Conservation (phyloP, 1,140 invertebrate species). For the Orius insidiosus region DNA sequence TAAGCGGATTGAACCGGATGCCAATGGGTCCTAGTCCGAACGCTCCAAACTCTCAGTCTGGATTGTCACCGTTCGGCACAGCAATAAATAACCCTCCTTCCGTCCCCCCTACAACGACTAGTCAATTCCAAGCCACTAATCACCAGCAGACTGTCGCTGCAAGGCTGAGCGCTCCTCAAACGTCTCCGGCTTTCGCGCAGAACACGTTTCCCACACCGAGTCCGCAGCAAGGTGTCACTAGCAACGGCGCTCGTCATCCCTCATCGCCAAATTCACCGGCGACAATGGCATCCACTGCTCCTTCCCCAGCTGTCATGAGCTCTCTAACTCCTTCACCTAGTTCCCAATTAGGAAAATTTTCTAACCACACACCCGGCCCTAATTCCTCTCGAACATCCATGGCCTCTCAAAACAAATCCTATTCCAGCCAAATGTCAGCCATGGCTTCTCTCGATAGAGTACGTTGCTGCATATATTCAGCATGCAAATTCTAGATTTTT, state of each 20-base stretch:
- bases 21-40: conserved; percentile 37
- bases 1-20: conserved; percentile 8
- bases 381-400: conserved; percentile 4
- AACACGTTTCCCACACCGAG: conserved; percentile 21
- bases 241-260: conserved; percentile 17
- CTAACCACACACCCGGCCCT: conserved; percentile 5
- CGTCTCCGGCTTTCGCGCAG: conserved; percentile 19
- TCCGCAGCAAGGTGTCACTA: conserved; percentile 23
- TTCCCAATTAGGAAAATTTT: conserved; percentile 5
- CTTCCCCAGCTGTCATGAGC: conserved; percentile 6
- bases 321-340: conserved; percentile 4
- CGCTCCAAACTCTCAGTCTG: conserved; percentile 9
- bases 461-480: not conserved
- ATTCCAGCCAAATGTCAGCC: conserved; percentile 52
- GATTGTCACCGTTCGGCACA: conserved; percentile 13
- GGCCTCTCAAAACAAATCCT: conserved; percentile 25
- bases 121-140: conserved; percentile 18
- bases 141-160: conserved; percentile 11
- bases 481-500: no score
- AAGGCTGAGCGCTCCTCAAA: conserved; percentile 16
- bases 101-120: conserved; percentile 18
- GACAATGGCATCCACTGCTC: conserved; percentile 17
- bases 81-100: conserved; percentile 12
- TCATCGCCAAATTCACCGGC: conserved; percentile 27
- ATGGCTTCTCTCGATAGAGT: conserved; percentile 36